These are phyloP conservation scores for Hephaestus fuliginosus DNA, from an alignment of 2,797 vertebrate species.

Conservation along the genomic window DNA sequence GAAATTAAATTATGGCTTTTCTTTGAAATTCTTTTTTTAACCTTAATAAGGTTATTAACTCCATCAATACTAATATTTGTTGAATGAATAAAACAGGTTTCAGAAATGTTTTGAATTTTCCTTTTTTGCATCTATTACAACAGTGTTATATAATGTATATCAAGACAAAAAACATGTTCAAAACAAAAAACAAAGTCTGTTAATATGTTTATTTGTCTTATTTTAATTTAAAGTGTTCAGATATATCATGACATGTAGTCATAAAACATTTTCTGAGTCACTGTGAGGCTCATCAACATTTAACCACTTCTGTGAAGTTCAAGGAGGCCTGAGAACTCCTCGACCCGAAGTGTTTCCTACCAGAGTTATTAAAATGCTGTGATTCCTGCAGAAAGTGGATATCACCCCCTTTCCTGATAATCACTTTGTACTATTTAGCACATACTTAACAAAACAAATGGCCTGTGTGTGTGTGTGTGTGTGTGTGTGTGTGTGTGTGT, in stretches of 20 bases:
- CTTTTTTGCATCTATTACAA: background rate
- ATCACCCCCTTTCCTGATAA: slow-evolving; percentile 78
- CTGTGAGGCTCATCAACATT: slow-evolving; percentile 28
- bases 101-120: background rate
- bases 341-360: slow-evolving; percentile 73
- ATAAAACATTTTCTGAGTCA: slow-evolving; percentile 17
- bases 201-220: background rate
- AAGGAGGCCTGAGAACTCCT: slow-evolving; percentile 78
- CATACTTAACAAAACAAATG: slow-evolving; percentile 96
- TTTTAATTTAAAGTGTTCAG: slow-evolving; percentile 16
- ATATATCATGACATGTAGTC: slow-evolving; percentile 3
- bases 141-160: background rate
- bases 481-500: slow-evolving; percentile 42
- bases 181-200: background rate
- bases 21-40: background rate
- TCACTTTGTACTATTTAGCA: slow-evolving; percentile 91
- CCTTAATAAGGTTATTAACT: background rate
- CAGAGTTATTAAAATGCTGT: slow-evolving; percentile 40
- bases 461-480: slow-evolving; percentile 63
- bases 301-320: slow-evolving; percentile 80
- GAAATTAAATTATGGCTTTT: slow-evolving; percentile 8
- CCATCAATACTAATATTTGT: background rate
- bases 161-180: background rate
- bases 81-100: slow-evolving; percentile 1
- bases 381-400: slow-evolving; percentile 55